phyloP scores from a whole-genome alignment of 2,797 vertebrate genomes.

The Arvicola amphibius region DNA sequence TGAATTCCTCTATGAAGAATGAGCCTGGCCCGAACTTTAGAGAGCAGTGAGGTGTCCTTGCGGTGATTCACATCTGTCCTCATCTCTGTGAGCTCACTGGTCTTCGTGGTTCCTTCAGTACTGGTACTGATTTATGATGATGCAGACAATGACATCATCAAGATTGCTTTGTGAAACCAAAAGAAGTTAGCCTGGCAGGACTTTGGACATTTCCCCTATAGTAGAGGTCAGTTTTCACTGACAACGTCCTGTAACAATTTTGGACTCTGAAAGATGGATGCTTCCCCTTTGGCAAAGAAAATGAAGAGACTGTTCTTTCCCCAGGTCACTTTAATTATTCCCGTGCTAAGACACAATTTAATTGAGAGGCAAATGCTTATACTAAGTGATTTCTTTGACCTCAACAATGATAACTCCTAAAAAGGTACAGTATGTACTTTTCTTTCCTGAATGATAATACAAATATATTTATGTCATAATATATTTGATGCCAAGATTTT shows the following conservation, averaged over 20 bases:
- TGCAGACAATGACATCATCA: constrained; percentile 56
- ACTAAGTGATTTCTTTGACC: not conserved
- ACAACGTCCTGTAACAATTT: not conserved
- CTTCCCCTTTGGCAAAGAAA: not conserved
- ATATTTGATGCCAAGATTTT: not conserved
- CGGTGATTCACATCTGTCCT: not conserved
- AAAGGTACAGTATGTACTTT: not conserved
- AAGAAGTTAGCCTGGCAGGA: constrained; percentile 6
- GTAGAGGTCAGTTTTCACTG: constrained; percentile 32
- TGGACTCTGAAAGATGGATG: constrained; percentile 11
- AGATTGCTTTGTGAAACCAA: constrained; percentile 43
- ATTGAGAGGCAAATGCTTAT: not conserved
- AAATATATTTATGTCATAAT: not conserved
- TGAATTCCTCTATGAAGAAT: not conserved
- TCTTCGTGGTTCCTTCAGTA: not conserved
- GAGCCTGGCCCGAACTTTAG: not conserved
- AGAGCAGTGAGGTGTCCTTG: not conserved
- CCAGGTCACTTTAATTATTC: constrained; percentile 1
- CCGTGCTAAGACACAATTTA: not conserved
- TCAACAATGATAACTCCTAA: not conserved
- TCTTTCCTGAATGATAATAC: not conserved
- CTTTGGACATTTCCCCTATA: constrained; percentile 29
- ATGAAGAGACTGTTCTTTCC: not conserved
- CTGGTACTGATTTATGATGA: constrained; percentile 57
- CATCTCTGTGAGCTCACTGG: constrained; percentile 9